phyloP scores from a whole-genome alignment of 2,888 invertebrate genomes.

The Podotricha telesiphe region DNA sequence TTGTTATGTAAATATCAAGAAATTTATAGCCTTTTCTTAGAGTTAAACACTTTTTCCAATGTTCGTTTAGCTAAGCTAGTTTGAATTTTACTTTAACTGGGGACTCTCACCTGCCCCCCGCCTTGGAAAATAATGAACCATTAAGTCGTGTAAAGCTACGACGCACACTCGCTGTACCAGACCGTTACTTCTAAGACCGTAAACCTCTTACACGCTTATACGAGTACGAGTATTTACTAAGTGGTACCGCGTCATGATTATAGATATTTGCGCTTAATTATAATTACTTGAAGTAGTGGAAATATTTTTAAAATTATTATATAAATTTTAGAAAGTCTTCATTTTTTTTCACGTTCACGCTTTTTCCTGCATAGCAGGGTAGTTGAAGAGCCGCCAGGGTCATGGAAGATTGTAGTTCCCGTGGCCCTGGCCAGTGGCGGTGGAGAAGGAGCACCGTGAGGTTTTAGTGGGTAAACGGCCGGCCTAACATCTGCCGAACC shows the following conservation, averaged over 20 bases:
- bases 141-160: constrained; percentile 33
- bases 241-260: background rate
- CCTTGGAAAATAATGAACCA: constrained; percentile 37
- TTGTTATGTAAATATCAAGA: too few species aligned
- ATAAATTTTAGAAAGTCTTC: background rate
- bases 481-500: too few species aligned
- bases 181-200: constrained; percentile 19
- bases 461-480: too few species aligned
- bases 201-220: constrained; percentile 2
- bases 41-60: too few species aligned
- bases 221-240: constrained; percentile 4
- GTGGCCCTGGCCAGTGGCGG: too few species aligned
- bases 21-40: too few species aligned
- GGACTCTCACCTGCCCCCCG: constrained; percentile 34
- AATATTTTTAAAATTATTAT: background rate
- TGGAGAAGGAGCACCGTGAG: too few species aligned
- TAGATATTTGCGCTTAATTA: background rate
- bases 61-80: too few species aligned
- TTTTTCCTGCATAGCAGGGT: background rate
- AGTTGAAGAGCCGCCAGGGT: too few species aligned
- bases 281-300: background rate
- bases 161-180: constrained; percentile 12
- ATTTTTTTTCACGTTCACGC: background rate
- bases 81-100: too few species aligned
- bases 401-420: too few species aligned